Evolutionary conservation across 2,113 vertebrate genomes (phyloP), one percentile per base, ranked within the genome.

Genomic region (Sterna hirundo): DNA sequence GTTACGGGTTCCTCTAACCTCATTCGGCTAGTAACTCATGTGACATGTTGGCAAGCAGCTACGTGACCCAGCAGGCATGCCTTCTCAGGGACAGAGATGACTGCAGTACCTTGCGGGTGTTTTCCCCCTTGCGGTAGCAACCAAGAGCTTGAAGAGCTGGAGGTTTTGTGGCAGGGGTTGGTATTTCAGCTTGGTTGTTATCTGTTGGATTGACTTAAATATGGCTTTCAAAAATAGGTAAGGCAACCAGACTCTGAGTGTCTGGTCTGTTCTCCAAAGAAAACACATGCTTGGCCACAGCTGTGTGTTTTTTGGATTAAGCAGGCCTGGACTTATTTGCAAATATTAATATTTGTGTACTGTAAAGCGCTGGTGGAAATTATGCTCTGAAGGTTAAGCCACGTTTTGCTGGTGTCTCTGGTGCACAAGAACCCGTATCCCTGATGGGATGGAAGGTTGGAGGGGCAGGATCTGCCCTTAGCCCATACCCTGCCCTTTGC

Each of bases 251-350:
- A 46, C 80, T 91, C 0, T 0, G 57, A 38, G 49, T 11, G 80
- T 93, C 93, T 91, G 74, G 62, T 89, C 74, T 68, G 54, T 78
- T 92, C 83, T 95, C 95, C 88, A 83, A 94, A 86, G 72, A 84
- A 90, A 95, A 82, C 72, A 49, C 10, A 9, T 15, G 44, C 64
- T 87, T 92, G 94, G 86, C 86, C 55, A 61, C 83, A 93, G 77
- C 4, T 12, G 22, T 83, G 71, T 86, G 80, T 60, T 55, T 44
- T 93, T 94, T 94, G 91, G 70, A 80, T 91, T 83, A 85, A 87
- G 54, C 54, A 83, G 66, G n/a, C 78, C 54, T 80, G 70, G 86
- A 69, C 87, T 93, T 94, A 66, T 83, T 89, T 93, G 78, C 2
- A 6, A 93, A 34, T 85, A 85, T 91, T 94, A 94, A 42, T 94